phyloP scores from a whole-genome alignment of 2,113 vertebrate species.

The Heterocephalus glaber region DNA sequence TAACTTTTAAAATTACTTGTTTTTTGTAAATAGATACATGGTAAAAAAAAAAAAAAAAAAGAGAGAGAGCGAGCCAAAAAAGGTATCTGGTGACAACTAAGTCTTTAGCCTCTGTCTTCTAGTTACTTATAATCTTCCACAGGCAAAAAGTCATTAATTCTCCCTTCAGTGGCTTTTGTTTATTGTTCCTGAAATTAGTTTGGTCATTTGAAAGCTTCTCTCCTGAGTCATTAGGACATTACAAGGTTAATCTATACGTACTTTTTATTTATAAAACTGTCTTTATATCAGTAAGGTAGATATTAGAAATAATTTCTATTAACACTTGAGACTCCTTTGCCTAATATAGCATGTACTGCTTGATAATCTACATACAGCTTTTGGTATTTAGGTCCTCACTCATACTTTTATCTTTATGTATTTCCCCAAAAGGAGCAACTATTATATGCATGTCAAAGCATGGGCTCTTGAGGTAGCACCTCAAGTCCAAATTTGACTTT shows the following conservation, averaged over 20 bases:
- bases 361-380: neutral
- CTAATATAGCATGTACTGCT: neutral
- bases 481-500: neutral
- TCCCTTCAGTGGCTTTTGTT: neutral
- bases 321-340: neutral
- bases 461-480: neutral
- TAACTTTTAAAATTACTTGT: neutral
- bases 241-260: neutral
- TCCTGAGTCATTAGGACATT: neutral
- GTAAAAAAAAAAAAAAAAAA: neutral
- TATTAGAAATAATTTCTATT: slow-evolving; percentile 12
- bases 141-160: neutral
- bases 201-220: neutral
- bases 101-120: neutral
- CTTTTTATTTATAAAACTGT: neutral
- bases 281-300: neutral
- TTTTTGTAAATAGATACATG: slow-evolving; percentile 9
- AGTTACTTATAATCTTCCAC: neutral
- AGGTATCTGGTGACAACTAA: neutral
- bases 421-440: neutral
- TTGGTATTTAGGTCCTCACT: neutral
- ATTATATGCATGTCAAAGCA: neutral
- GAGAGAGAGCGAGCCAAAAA: neutral
- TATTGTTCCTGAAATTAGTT: slow-evolving; percentile 41
- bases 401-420: neutral